These are phyloP conservation scores for Microctonus brassicae DNA, from an alignment of 2,888 invertebrate genomes.

Conservation along the genomic window DNA sequence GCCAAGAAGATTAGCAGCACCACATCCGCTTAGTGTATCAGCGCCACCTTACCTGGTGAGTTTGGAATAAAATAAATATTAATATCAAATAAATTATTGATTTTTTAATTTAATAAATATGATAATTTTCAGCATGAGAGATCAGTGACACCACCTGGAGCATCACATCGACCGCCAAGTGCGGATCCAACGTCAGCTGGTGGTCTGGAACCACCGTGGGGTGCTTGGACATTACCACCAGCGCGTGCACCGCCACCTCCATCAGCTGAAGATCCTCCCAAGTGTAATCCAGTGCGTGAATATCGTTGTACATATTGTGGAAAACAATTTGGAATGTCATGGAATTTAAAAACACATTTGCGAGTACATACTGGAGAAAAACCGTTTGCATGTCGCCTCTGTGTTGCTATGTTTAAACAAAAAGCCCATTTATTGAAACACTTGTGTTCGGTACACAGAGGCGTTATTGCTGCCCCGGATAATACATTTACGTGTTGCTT, in stretches of 20 bases:
- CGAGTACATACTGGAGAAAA: conserved; percentile 91
- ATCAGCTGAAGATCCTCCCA: conserved; percentile 73
- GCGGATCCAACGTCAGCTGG: conserved; percentile 64
- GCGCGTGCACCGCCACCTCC: conserved; percentile 75
- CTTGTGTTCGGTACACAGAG: conserved; percentile 89
- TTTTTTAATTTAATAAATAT: too few species aligned
- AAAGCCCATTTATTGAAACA: conserved; percentile 90
- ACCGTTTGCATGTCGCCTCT: conserved; percentile 89
- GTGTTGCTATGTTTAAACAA: conserved; percentile 93
- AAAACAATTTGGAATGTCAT: conserved; percentile 93
- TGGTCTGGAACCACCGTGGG: conserved; percentile 64
- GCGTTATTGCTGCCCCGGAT: conserved; percentile 87
- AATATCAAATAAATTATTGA: too few species aligned
- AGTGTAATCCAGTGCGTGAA: conserved; percentile 80
- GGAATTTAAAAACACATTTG: conserved; percentile 91
- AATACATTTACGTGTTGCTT: conserved; percentile 88
- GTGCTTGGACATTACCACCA: conserved; percentile 68
- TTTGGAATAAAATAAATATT: not conserved
- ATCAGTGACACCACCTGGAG: conserved; percentile 65
- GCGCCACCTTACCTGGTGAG: conserved; percentile 77
- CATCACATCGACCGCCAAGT: conserved; percentile 65
- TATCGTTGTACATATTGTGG: conserved; percentile 92
- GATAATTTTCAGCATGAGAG: conserved; percentile 60
- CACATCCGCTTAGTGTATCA: conserved; percentile 79
- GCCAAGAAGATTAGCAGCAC: conserved; percentile 74